Evolutionary conservation across 2,888 invertebrate species (phyloP).

Genomic region (Drosophila algonquin): DNA sequence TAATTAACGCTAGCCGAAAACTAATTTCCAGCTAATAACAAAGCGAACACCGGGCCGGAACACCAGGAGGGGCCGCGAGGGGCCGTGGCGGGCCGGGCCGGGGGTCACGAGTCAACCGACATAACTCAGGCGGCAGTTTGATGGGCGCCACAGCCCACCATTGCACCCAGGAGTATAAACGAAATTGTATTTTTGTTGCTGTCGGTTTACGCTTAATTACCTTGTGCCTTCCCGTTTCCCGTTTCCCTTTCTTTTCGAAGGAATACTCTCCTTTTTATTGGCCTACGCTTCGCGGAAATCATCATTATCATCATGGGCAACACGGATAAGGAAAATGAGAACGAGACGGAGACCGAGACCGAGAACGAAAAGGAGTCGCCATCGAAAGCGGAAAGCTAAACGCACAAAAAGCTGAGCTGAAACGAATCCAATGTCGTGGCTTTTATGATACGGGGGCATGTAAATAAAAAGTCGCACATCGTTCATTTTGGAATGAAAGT

Average conservation of each 20-base stretch:
- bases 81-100: no score
- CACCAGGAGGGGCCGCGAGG: no score
- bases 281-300: conserved; percentile 49
- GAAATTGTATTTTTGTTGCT: conserved; percentile 48
- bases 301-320: conserved; percentile 31
- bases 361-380: neutral
- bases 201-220: conserved; percentile 63
- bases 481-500: conserved; percentile 9
- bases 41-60: conserved; percentile 36
- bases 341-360: no score
- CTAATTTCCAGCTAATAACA: conserved; percentile 73
- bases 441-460: conserved; percentile 27
- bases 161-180: conserved; percentile 49
- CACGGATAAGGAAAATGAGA: conserved; percentile 4
- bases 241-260: conserved; percentile 48
- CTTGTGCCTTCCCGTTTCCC: conserved; percentile 19
- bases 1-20: conserved; percentile 74
- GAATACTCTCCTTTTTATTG: conserved; percentile 44
- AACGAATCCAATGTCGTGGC: neutral
- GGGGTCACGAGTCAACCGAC: conserved; percentile 47
- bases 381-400: neutral
- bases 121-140: conserved; percentile 50
- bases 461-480: conserved; percentile 24
- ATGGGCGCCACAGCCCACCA: conserved; percentile 8
- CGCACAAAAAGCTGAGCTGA: neutral